Evolutionary conservation across 1,140 invertebrate species (phyloP), one percentile per base, ranked within the genome.

Genomic region (Neodiprion fabricii): DNA sequence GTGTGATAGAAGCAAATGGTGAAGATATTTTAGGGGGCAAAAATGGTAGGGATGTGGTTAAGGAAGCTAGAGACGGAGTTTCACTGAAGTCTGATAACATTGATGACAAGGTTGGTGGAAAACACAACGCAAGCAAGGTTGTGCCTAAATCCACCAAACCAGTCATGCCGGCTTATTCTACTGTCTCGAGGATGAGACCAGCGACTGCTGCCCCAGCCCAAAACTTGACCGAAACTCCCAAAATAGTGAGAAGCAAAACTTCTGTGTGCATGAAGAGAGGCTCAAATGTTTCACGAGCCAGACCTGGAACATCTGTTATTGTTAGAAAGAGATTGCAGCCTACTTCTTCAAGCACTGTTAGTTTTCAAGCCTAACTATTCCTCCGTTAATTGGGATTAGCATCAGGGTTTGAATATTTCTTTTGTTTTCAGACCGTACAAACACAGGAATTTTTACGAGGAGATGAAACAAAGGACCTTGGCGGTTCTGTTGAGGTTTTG

Each of bases 101-200:
- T 0, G 53, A 61, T 14, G 53, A 17, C 5, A 61, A 61, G 53
- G 9, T 9, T 0, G 53, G 11, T 9, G 11, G 3, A 17, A 61
- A 61, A 68, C 81, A 78, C 71, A 77, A 75, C 47, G 50, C 53
- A 7, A 14, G 21, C 21, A 21, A 71, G 68, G 28, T 5, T 40
- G 28, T 5, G 28, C 28, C 28, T 40, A 73, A 79, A 80, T 75
- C 67, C 12, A 75, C 72, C 21, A 80, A 78, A 68, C 70, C 72
- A 9, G 50, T 76, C 17, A 83, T 81, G 74, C 82, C 85, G 11
- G 87, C 89, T 9, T 90, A 91, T 81, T 89, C 90, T 9, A 85
- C 85, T 0, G 86, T 90, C 7, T 86, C 90, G 14, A 84, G 84
- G 71, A 80, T 79, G 72, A 85, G 77, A 75, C 76, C 81, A 73